Conservation (phyloP, 2,888 invertebrate genomes). For the Phaonia tiefii region DNA sequence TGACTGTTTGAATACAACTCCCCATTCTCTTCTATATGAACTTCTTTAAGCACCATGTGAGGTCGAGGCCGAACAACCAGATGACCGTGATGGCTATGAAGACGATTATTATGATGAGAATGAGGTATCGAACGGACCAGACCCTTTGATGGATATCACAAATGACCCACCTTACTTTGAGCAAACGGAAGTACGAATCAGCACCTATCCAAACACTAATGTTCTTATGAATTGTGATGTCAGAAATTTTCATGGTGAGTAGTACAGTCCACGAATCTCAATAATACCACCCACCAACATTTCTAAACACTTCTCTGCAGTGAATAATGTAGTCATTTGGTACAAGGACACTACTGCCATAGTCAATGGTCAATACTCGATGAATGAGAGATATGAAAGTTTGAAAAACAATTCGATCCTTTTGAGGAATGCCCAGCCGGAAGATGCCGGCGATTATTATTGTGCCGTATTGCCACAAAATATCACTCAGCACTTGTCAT, state of each 20-base stretch:
- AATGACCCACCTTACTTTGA: slow-evolving; percentile 74
- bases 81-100: slow-evolving; percentile 72
- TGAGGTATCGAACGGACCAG: slow-evolving; percentile 14
- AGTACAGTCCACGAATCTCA: neutral
- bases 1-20: too few species aligned
- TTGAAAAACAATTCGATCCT: slow-evolving; percentile 75
- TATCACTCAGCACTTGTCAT: slow-evolving; percentile 71
- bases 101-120: slow-evolving; percentile 63
- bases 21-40: slow-evolving; percentile 24
- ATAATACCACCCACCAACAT: neutral
- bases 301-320: slow-evolving; percentile 1
- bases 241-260: slow-evolving; percentile 75
- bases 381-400: slow-evolving; percentile 71
- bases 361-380: slow-evolving; percentile 71
- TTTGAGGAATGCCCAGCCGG: slow-evolving; percentile 70
- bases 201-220: slow-evolving; percentile 73
- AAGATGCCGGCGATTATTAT: slow-evolving; percentile 75
- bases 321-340: slow-evolving; percentile 76
- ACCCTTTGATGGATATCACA: slow-evolving; percentile 35
- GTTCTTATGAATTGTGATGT: slow-evolving; percentile 76
- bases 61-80: slow-evolving; percentile 31
- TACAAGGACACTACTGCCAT: slow-evolving; percentile 72
- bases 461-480: slow-evolving; percentile 75
- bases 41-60: slow-evolving; percentile 54
- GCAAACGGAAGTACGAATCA: slow-evolving; percentile 66